phyloP scores from a whole-genome alignment of 2,797 vertebrate species.

The Aeoliscus strigatus region DNA sequence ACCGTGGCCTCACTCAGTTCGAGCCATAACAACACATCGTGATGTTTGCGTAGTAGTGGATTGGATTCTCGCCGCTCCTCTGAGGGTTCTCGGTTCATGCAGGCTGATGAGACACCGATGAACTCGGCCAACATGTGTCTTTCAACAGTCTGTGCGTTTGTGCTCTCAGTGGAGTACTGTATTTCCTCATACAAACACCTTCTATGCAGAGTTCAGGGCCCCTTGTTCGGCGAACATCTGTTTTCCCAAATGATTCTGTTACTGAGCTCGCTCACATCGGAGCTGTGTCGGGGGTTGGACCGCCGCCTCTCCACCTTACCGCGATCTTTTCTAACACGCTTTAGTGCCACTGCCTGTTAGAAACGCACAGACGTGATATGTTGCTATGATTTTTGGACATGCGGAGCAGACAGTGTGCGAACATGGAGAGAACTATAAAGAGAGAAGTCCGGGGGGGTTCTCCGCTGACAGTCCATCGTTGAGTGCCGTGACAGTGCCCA shows the following conservation, averaged over 20 bases:
- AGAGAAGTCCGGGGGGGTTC: slow-evolving; percentile 23
- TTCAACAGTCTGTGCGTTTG: slow-evolving; percentile 54
- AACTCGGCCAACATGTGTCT: slow-evolving; percentile 58
- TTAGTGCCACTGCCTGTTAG: slow-evolving; percentile 31
- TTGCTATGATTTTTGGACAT: slow-evolving; percentile 39
- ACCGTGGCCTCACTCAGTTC: slow-evolving; percentile 8
- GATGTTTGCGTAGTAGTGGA: slow-evolving; percentile 35
- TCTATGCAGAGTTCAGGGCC: slow-evolving; percentile 57
- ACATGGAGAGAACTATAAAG: slow-evolving; percentile 12
- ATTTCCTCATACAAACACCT: slow-evolving; percentile 73
- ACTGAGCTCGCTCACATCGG: slow-evolving; percentile 49
- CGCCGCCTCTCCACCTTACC: slow-evolving; percentile 48
- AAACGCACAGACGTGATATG: slow-evolving; percentile 24
- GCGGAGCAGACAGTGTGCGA: background rate
- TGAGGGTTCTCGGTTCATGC: slow-evolving; percentile 43
- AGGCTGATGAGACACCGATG: slow-evolving; percentile 40
- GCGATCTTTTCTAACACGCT: slow-evolving; percentile 25
- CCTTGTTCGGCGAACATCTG: slow-evolving; percentile 66
- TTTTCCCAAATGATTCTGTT: slow-evolving; percentile 75
- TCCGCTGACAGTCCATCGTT: slow-evolving; percentile 14
- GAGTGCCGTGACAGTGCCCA: slow-evolving; percentile 27
- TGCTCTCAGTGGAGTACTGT: slow-evolving; percentile 63
- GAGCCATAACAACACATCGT: slow-evolving; percentile 30
- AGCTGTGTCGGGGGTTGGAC: slow-evolving; percentile 54
- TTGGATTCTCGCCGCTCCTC: slow-evolving; percentile 24